Base-by-base conservation (phyloP, 2,888 invertebrate genomes). In the Heliconius ismenius region DNA sequence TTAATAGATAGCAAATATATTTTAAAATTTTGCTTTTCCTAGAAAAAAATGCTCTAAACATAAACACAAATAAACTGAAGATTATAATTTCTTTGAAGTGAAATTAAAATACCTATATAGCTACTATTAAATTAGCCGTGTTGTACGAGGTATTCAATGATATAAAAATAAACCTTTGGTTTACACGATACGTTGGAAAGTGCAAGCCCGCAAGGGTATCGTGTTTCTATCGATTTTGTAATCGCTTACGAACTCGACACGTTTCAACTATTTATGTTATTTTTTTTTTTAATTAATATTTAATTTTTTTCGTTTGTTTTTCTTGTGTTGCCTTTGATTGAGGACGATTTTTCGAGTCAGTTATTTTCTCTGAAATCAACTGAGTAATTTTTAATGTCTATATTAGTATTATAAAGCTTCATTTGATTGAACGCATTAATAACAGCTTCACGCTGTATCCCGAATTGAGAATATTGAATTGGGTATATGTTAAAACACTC, bases 81-180 rank as follows among this genome's bases (percentile, higher is more conserved):
- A 39, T 6, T 70, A 58, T 32, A 58, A 70, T 58, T n/a, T 15
- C 58, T 70, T 70, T 70, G 70, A 58, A 32, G 58, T 69, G 49
- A 54, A 69, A 69, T 69, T 3, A 54, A 69, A 69, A 69, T 13
- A 54, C 26, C 26, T 73, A 26, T 62, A 43, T 62, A 28, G 10
- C 62, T 64, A 62, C 49, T 76, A 65, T 76, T 65, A 72, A 77
- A 77, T 75, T 39, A 43, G 32, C 65, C 65, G 58, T 24, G 77
- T 75, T 72, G 67, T 72, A 67, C 60, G 18, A 72, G 75, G 68
- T 63, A 67, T 79, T 77, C 72, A 75, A 67, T 65, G 39, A 60
- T 75, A 77, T 70, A 70, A 70, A 74, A 74, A 67, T 70, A 73
- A 73, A 76, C 39, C 70, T 73, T 77, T 78, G 76, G 76, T 74